Percentiles rank a stretch among this genome's conserved stretches.
These are phyloP conservation scores for Lasiurus borealis DNA, from an alignment of 2,113 vertebrate genomes.

Conservation along the genomic window DNA sequence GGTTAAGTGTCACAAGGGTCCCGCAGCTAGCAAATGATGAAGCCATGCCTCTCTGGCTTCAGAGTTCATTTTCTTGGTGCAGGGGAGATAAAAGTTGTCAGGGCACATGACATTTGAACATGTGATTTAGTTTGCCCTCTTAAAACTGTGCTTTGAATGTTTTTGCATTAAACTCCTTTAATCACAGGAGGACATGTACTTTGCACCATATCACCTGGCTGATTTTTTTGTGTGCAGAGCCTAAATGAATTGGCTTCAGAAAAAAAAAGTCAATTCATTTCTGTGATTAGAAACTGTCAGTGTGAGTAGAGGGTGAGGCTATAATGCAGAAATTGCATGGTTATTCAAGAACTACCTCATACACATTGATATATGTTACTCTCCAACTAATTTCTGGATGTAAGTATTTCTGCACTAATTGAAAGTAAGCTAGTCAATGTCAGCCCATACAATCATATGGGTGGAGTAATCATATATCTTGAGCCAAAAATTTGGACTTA, in stretches of 20 bases:
- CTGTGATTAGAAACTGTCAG: background rate
- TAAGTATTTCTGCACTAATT: background rate
- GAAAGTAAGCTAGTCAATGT: background rate
- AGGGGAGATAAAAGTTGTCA: background rate
- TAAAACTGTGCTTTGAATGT: background rate
- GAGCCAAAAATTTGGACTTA: background rate
- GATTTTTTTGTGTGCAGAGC: background rate
- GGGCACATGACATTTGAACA: background rate
- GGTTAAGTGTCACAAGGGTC: constrained; percentile 17
- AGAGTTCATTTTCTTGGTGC: background rate
- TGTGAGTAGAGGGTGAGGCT: background rate
- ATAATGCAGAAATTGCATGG: background rate
- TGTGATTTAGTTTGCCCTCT: background rate
- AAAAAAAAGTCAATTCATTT: background rate
- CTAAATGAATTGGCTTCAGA: background rate
- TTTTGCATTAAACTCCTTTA: constrained; percentile 32
- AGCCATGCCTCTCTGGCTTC: constrained; percentile 9
- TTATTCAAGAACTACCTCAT: background rate
- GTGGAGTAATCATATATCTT: background rate
- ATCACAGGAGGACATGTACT: background rate
- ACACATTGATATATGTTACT: background rate
- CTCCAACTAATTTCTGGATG: background rate
- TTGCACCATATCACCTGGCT: background rate
- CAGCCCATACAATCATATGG: background rate
- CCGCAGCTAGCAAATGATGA: background rate